Conservation (phyloP, 2,888 invertebrate species). For the Lasioglossum leucozonium region DNA sequence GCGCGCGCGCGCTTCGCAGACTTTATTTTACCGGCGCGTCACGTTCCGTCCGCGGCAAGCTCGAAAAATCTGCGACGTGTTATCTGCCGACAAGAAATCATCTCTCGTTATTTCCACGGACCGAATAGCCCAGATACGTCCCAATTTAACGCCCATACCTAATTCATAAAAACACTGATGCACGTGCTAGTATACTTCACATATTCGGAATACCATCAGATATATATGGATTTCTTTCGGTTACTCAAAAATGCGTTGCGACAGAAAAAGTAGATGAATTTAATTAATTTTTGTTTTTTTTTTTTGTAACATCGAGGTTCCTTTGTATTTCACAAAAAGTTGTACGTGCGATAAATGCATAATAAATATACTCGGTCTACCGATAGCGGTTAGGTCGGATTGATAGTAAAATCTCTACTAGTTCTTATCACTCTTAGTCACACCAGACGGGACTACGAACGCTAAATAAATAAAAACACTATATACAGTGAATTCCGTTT, state of each 20-base stretch:
- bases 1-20: slow-evolving; percentile 27
- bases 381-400: background rate
- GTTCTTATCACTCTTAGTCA: background rate
- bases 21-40: slow-evolving; percentile 54
- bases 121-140: background rate
- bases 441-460: background rate
- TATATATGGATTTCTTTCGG: background rate
- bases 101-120: too few relatives aligned
- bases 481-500: background rate
- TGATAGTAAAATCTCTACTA: background rate
- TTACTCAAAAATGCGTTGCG: background rate
- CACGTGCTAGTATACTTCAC: background rate
- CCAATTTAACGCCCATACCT: background rate
- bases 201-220: background rate
- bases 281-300: background rate
- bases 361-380: background rate
- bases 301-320: background rate
- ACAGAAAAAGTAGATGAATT: background rate
- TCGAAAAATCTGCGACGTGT: slow-evolving; percentile 1
- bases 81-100: slow-evolving; percentile 20
- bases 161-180: background rate
- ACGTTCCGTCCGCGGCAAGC: slow-evolving; percentile 43
- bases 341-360: background rate
- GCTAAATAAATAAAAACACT: background rate
- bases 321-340: background rate